Evolutionary conservation across 2,113 vertebrate genomes (phyloP).

Genomic region (Marmota flaviventris): DNA sequence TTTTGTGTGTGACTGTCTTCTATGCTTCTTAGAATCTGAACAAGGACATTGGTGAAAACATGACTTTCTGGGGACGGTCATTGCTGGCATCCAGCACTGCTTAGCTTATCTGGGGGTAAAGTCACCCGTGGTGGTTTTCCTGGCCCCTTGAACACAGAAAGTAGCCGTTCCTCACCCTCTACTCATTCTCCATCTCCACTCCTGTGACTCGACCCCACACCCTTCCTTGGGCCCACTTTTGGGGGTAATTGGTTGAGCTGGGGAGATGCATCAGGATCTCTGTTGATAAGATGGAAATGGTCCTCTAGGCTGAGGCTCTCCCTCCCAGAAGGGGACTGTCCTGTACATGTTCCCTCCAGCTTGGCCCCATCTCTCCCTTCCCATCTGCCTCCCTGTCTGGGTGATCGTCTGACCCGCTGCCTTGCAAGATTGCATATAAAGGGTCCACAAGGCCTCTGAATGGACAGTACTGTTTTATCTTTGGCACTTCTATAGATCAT

Average conservation of each 20-base stretch:
- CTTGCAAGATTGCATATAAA: neutral
- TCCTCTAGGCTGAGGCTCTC: neutral
- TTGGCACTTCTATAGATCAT: neutral
- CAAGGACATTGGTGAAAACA: too few relatives aligned
- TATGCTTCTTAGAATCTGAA: neutral
- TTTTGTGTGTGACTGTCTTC: neutral
- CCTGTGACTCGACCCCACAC: neutral
- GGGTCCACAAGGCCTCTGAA: rapidly evolving
- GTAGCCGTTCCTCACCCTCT: rapidly evolving
- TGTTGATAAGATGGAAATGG: neutral
- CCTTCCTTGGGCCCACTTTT: neutral
- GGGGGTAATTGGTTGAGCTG: neutral
- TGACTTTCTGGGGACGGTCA: neutral
- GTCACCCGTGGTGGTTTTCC: neutral
- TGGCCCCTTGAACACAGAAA: neutral
- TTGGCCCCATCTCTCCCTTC: neutral
- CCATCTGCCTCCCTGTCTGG: neutral
- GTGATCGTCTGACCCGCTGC: neutral
- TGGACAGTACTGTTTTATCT: neutral
- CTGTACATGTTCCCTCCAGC: neutral
- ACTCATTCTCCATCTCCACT: rapidly evolving
- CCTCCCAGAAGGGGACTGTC: neutral
- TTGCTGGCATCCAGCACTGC: neutral
- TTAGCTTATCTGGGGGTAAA: neutral
- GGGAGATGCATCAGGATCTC: neutral